Evolutionary conservation across 2,113 vertebrate species (phyloP).

Genomic region (Dissostichus mawsoni): DNA sequence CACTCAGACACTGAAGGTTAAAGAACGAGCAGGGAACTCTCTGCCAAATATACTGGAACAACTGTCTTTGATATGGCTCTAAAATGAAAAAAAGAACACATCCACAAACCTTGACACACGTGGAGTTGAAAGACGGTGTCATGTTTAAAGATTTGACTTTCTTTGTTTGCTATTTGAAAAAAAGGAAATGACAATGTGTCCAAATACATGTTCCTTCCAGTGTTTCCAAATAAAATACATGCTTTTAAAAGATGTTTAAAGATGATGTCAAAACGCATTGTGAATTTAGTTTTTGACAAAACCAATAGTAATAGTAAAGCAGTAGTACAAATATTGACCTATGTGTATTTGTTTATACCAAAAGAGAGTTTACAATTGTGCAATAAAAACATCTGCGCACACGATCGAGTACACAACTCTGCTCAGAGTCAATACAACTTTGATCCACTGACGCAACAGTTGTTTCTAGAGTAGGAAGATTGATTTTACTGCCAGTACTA

Average conservation of each 20-base stretch:
- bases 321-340: not conserved
- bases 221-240: not conserved
- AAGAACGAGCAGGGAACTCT: constrained; percentile 24
- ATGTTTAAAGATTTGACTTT: not conserved
- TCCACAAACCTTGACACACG: constrained; percentile 36
- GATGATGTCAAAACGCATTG: too few species aligned
- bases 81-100: not conserved
- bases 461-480: not conserved
- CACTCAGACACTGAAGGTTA: constrained; percentile 29
- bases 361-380: not conserved
- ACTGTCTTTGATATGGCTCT: constrained; percentile 35
- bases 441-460: not conserved
- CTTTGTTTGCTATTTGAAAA: not conserved
- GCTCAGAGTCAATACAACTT: constrained; percentile 14
- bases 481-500: not conserved
- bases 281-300: too few species aligned
- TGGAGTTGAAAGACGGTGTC: not conserved
- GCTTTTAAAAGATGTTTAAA: too few species aligned
- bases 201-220: not conserved
- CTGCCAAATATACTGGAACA: constrained; percentile 19
- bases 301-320: not conserved
- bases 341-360: not conserved
- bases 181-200: not conserved
- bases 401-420: not conserved
- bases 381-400: not conserved